Evolutionary conservation across 1,140 invertebrate species (phyloP).

Genomic region (Rhopalosiphum maidis): DNA sequence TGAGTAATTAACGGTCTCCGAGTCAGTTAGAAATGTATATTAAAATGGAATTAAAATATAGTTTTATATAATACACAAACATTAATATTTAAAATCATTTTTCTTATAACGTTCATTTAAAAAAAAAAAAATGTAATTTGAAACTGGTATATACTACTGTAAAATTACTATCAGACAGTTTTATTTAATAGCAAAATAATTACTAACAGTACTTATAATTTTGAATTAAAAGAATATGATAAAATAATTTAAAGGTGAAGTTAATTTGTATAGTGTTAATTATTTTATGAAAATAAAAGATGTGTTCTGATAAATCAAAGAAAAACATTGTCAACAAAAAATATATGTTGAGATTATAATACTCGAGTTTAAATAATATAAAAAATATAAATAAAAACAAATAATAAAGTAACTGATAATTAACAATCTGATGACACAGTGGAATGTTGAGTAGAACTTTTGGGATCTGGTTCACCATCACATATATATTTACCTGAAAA

Average conservation of each 20-base stretch:
- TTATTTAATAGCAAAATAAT: conserved; percentile 19
- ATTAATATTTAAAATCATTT: background rate
- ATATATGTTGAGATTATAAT: background rate
- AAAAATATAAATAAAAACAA: conserved; percentile 36
- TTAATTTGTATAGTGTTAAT: background rate
- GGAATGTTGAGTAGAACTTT: conserved; percentile 59
- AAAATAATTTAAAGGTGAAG: background rate
- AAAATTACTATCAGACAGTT: background rate
- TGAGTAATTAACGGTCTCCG: background rate
- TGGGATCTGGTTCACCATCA: conserved; percentile 76
- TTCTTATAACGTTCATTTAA: background rate
- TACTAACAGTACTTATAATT: background rate
- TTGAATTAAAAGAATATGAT: background rate
- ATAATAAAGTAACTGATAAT: conserved; percentile 36
- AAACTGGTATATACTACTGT: background rate
- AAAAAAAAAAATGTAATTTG: background rate
- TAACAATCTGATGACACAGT: conserved; percentile 50
- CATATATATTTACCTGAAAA: conserved; percentile 83
- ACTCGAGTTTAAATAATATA: background rate
- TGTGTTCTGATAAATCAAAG: background rate
- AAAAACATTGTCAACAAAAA: conserved; percentile 25
- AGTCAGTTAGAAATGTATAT: background rate
- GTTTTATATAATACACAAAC: conserved; percentile 12
- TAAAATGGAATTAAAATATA: background rate
- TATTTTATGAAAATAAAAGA: background rate